These are phyloP conservation scores for Sebastes dallii DNA, from an alignment of 2,797 vertebrate genomes.

Conservation along the genomic window DNA sequence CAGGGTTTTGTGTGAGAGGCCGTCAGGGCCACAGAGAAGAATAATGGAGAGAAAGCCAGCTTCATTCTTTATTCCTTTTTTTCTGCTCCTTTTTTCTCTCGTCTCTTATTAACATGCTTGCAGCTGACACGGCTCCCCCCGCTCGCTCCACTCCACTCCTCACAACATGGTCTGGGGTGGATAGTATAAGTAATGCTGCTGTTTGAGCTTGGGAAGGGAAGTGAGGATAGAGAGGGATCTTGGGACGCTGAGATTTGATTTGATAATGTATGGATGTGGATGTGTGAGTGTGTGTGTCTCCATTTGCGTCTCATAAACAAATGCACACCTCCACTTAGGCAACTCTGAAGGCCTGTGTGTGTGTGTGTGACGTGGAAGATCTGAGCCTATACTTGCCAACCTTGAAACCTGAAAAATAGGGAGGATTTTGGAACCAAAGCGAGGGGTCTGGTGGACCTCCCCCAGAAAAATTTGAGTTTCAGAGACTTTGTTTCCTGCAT, in stretches of 20 bases:
- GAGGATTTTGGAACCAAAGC: too few species aligned
- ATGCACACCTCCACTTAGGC: background rate
- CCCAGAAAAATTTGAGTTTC: too few species aligned
- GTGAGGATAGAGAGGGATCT: conserved; percentile 35
- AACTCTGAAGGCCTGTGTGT: conserved; percentile 2
- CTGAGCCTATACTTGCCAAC: background rate
- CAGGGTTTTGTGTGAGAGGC: background rate
- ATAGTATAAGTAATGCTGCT: conserved; percentile 50
- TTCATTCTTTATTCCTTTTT: background rate
- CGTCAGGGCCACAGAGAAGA: background rate
- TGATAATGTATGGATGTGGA: conserved; percentile 16
- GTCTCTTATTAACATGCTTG: conserved; percentile 47
- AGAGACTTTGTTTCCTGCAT: too few species aligned
- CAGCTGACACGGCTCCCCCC: conserved; percentile 13
- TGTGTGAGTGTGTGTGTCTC: conserved; percentile 1
- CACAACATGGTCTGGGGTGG: conserved; percentile 27
- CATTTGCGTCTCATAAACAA: background rate
- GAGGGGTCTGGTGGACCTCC: too few species aligned
- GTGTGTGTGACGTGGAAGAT: background rate
- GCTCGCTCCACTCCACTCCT: conserved; percentile 35
- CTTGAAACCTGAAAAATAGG: too few species aligned
- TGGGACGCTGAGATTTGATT: conserved; percentile 27
- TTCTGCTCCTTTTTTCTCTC: conserved; percentile 7
- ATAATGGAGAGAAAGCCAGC: background rate
- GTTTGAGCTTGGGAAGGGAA: conserved; percentile 42